These are phyloP conservation scores for Anabacerthia variegaticeps DNA, from an alignment of 2,797 vertebrate species.

Conservation along the genomic window DNA sequence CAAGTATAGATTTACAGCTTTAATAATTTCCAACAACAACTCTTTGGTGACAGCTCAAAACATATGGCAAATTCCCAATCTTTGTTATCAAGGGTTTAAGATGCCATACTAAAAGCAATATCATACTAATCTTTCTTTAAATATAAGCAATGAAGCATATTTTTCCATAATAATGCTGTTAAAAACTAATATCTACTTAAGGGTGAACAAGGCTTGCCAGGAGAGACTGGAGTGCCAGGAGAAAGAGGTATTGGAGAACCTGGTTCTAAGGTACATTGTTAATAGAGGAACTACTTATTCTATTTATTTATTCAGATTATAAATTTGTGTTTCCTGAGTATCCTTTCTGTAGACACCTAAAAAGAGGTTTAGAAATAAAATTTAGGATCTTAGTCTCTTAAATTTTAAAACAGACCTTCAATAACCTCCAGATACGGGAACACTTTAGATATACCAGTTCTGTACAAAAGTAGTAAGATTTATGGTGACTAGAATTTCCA, in stretches of 20 bases:
- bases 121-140: not conserved
- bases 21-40: not conserved
- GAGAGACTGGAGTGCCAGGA: slow-evolving; percentile 84
- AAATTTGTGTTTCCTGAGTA: not conserved
- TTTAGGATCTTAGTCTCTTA: not conserved
- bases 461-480: not conserved
- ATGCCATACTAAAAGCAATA: not conserved
- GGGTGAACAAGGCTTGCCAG: slow-evolving; percentile 87
- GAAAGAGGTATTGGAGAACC: slow-evolving; percentile 85
- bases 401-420: not conserved
- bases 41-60: not conserved
- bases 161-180: not conserved
- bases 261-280: slow-evolving; percentile 82
- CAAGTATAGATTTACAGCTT: not conserved
- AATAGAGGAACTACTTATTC: not conserved
- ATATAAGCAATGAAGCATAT: not conserved
- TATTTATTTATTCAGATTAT: not conserved
- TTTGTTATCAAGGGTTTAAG: not conserved
- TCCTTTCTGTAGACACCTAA: not conserved
- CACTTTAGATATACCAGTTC: not conserved
- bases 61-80: not conserved
- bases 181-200: slow-evolving; percentile 57
- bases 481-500: not conserved
- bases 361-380: not conserved
- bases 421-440: not conserved